Conservation (phyloP, 2,888 invertebrate genomes). For the Argyra leucocephala region DNA sequence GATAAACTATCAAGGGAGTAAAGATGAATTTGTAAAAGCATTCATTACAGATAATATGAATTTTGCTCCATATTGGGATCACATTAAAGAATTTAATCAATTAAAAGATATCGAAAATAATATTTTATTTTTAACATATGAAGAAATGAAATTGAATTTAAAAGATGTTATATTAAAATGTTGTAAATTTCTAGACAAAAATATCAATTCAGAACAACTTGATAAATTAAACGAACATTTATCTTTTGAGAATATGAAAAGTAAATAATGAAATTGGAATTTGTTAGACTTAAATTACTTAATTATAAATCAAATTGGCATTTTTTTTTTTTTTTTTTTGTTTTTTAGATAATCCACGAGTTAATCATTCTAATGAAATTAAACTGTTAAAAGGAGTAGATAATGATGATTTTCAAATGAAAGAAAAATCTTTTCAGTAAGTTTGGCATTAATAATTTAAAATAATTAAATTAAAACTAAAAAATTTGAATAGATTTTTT, state of each 20-base stretch:
- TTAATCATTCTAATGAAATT: slow-evolving; percentile 30
- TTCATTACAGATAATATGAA: slow-evolving; percentile 32
- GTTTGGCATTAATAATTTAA: neutral
- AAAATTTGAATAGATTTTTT: slow-evolving; percentile 30
- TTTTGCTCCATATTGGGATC: slow-evolving; percentile 37
- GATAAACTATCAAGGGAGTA: slow-evolving; percentile 24
- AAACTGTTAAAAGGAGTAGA: slow-evolving; percentile 31
- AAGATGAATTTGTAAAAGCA: slow-evolving; percentile 25
- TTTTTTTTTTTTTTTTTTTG: neutral
- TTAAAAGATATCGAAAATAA: slow-evolving; percentile 33
- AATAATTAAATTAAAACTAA: neutral
- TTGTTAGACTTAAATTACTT: too few relatives aligned
- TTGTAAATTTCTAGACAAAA: slow-evolving; percentile 29
- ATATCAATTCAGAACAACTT: slow-evolving; percentile 26
- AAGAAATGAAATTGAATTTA: slow-evolving; percentile 36
- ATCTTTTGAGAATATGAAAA: slow-evolving; percentile 35
- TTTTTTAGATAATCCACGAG: slow-evolving; percentile 28
- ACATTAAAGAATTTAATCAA: slow-evolving; percentile 39
- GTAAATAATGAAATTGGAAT: too few relatives aligned
- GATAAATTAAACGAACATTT: slow-evolving; percentile 29
- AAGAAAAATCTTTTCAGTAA: neutral
- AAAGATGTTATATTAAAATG: slow-evolving; percentile 31
- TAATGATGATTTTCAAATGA: slow-evolving; percentile 17
- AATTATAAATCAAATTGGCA: neutral
- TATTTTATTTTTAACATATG: slow-evolving; percentile 37